Evolutionary conservation across 2,113 vertebrate species (phyloP).

Genomic region (Hylia prasina): DNA sequence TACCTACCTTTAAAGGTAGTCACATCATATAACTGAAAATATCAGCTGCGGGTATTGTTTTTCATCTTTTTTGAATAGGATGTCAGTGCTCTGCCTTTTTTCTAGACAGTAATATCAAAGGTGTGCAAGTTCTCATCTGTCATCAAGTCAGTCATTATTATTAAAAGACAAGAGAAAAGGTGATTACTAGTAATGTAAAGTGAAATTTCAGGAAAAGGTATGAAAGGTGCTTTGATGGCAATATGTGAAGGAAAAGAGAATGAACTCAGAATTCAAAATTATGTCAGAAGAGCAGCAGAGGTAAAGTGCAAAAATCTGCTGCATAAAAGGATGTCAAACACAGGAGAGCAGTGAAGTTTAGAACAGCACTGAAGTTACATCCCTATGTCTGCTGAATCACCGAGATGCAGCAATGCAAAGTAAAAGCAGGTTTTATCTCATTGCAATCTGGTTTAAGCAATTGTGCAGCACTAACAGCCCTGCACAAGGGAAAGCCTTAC

Average conservation of each 20-base stretch:
- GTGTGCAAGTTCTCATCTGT: not conserved
- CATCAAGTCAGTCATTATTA: not conserved
- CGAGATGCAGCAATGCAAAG: not conserved
- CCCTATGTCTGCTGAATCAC: not conserved
- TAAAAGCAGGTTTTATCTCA: not conserved
- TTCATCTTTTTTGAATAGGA: not conserved
- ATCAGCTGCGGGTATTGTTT: not conserved
- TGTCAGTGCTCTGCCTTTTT: not conserved
- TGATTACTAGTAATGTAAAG: conserved; percentile 6
- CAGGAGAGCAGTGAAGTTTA: not conserved
- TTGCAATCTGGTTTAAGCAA: not conserved
- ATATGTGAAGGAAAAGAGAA: not conserved
- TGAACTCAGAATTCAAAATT: not conserved
- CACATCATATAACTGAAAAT: conserved; percentile 8
- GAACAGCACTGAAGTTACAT: not conserved
- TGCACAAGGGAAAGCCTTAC: not conserved
- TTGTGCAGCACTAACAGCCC: not conserved
- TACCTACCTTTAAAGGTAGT: conserved; percentile 3
- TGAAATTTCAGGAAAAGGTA: not conserved
- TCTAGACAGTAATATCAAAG: not conserved
- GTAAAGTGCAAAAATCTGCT: not conserved
- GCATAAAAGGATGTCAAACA: not conserved
- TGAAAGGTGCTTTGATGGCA: not conserved
- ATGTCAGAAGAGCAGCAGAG: not conserved
- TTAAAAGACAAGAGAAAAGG: conserved; percentile 18